These are phyloP conservation scores for Aphelenchoides fujianensis DNA, from an alignment of 1,140 invertebrate species.

Conservation along the genomic window DNA sequence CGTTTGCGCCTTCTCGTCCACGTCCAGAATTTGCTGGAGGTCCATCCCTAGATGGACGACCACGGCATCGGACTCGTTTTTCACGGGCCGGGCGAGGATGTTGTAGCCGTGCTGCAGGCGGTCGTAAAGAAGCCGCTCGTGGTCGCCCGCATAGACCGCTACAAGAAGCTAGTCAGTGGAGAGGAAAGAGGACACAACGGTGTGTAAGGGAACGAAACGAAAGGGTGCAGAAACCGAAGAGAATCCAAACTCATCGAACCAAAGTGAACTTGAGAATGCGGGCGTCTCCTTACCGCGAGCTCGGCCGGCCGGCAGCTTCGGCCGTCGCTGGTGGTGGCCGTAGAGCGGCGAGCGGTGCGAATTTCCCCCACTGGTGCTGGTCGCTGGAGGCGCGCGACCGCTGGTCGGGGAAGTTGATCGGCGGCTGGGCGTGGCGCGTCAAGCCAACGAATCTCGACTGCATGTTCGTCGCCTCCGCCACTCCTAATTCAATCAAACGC, in stretches of 20 bases:
- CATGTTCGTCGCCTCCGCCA: neutral
- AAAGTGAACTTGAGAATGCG: neutral
- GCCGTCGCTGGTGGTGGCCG: slow-evolving; percentile 1
- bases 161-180: neutral
- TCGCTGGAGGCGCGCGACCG: neutral
- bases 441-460: slow-evolving; percentile 7
- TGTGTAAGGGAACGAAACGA: neutral
- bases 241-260: slow-evolving; percentile 2
- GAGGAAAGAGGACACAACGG: neutral
- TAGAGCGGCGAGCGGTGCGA: neutral
- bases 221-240: neutral
- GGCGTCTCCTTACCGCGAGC: neutral
- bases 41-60: slow-evolving; percentile 68
- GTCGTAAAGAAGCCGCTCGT: slow-evolving; percentile 68
- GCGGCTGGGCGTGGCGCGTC: slow-evolving; percentile 11
- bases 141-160: slow-evolving; percentile 61
- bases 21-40: slow-evolving; percentile 69
- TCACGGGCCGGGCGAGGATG: slow-evolving; percentile 67
- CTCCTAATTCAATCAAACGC: neutral
- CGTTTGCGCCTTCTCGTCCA: slow-evolving; percentile 71
- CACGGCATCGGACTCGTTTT: slow-evolving; percentile 67
- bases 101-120: slow-evolving; percentile 68
- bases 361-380: neutral
- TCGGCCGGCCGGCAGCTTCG: neutral
- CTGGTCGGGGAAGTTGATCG: slow-evolving; percentile 2